A percentile compares a stretch with the other conserved stretches of the same genome.
These are phyloP conservation scores for Lineus longissimus DNA, from an alignment of 1,140 invertebrate genomes.

Conservation along the genomic window DNA sequence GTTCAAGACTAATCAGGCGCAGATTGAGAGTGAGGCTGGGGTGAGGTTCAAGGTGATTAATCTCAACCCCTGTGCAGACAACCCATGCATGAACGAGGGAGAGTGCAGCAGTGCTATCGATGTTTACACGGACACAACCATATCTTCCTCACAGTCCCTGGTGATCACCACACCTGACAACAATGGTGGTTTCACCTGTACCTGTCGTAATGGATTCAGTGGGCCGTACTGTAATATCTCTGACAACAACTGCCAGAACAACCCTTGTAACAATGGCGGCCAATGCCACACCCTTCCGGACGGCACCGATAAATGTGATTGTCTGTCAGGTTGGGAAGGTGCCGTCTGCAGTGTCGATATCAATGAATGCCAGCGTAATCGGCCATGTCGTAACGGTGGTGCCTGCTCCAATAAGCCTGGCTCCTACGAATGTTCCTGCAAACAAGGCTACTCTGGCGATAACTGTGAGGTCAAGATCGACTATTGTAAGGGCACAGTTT, in stretches of 20 bases:
- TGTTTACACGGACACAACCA: slow-evolving; percentile 25
- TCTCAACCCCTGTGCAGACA: slow-evolving; percentile 86
- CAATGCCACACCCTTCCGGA: slow-evolving; percentile 71
- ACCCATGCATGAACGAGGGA: slow-evolving; percentile 77
- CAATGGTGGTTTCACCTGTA: slow-evolving; percentile 82
- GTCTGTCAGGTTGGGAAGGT: slow-evolving; percentile 64
- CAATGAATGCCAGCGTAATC: slow-evolving; percentile 75
- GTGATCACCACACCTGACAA: slow-evolving; percentile 91
- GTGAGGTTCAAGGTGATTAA: background rate
- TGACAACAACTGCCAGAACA: slow-evolving; percentile 70
- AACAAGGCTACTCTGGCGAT: slow-evolving; percentile 79
- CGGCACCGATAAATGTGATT: slow-evolving; percentile 82
- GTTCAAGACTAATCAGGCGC: slow-evolving; percentile 1
- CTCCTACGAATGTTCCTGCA: slow-evolving; percentile 77
- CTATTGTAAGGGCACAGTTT: slow-evolving; percentile 33
- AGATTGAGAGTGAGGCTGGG: slow-evolving; percentile 2
- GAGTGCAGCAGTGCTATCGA: slow-evolving; percentile 64
- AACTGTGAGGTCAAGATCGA: slow-evolving; percentile 60
- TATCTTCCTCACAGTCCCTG: slow-evolving; percentile 70
- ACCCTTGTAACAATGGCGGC: slow-evolving; percentile 86
- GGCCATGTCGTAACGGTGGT: slow-evolving; percentile 50
- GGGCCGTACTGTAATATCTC: slow-evolving; percentile 77
- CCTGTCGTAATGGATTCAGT: slow-evolving; percentile 80
- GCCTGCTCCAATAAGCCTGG: slow-evolving; percentile 43
- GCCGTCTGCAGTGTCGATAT: slow-evolving; percentile 84